Evolutionary conservation across 2,113 vertebrate genomes (phyloP), one percentile per base, ranked within the genome.

Genomic region (Ptilonorhynchus violaceus): DNA sequence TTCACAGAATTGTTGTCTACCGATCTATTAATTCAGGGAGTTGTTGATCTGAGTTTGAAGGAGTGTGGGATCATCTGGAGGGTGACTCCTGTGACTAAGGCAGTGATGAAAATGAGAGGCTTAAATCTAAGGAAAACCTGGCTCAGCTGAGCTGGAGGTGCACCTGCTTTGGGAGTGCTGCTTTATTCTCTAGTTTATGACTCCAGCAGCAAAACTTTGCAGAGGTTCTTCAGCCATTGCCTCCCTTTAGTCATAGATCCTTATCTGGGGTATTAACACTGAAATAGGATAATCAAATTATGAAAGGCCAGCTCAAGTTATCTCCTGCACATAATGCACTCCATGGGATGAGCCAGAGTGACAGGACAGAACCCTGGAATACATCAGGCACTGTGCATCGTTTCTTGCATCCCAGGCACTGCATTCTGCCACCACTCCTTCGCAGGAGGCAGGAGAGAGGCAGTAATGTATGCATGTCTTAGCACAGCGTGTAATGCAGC

Each of bases 341-440:
- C 58, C 76, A n/a, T 44, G 13, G 19, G 86, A 87, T 60, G 86
- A 94, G 84, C 73, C 60, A 13, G 74, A 84, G 49, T 3, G 87
- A 37, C 89, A 92, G 44, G 59, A 77, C 37, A 46, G 63, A 81
- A 55, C 39, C 64, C 72, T 7, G 0, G 89, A 37, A 59, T 1
- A 17, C 49, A 73, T 69, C 63, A 80, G 83, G 75, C 81, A 58
- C 80, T 79, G 60, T 24, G 80, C 93, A 92, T 85, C 58, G 42
- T 8, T 67, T 21, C 81, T 75, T 82, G 73, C 74, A 75, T 89
- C 92, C 91, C 80, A 56, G 47, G 77, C 93, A 50, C 82, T 67
- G 94, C 95, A 94, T 96, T 89, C 89, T 96, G 85, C 92, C 89
- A 91, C 91, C 87, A 89, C 77, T 95, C 49, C 84, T 82, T 94